phyloP scores from a whole-genome alignment of 2,888 invertebrate genomes.

The Dynastes grantii region DNA sequence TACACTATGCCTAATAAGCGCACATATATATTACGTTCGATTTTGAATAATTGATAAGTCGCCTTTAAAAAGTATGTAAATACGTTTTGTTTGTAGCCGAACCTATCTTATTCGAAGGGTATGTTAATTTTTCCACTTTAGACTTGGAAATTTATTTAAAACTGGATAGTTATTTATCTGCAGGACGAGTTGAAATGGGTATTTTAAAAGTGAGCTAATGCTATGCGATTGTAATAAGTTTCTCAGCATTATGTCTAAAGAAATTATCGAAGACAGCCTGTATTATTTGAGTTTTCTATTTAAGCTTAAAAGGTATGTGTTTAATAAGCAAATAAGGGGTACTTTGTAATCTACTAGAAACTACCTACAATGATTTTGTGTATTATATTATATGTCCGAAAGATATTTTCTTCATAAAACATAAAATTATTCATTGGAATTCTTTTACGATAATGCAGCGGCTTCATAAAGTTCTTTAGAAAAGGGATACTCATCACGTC shows the following conservation, averaged over 20 bases:
- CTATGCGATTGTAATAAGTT: conserved; percentile 14
- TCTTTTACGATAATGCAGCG: neutral
- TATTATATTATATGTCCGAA: neutral
- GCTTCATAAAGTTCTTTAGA: neutral
- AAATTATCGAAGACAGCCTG: neutral
- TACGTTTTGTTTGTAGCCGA: neutral
- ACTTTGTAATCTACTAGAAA: neutral
- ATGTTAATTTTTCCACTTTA: conserved; percentile 33
- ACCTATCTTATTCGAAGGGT: conserved; percentile 12
- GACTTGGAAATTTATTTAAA: conserved; percentile 43
- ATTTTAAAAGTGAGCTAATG: conserved; percentile 19
- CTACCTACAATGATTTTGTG: neutral
- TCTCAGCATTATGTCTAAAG: neutral
- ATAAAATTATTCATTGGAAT: too few species aligned
- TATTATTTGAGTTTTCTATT: conserved; percentile 14
- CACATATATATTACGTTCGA: conserved; percentile 2
- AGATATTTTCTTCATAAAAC: neutral
- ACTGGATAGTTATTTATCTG: conserved; percentile 15
- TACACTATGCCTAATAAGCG: neutral
- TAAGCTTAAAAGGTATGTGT: neutral
- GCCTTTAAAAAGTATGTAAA: conserved; percentile 13
- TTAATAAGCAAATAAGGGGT: neutral
- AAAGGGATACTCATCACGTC: too few species aligned
- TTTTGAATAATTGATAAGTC: conserved; percentile 36
- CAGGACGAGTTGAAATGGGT: conserved; percentile 14